Base-by-base conservation (phyloP, 2,888 invertebrate species). In the Drosophila anceps region DNA sequence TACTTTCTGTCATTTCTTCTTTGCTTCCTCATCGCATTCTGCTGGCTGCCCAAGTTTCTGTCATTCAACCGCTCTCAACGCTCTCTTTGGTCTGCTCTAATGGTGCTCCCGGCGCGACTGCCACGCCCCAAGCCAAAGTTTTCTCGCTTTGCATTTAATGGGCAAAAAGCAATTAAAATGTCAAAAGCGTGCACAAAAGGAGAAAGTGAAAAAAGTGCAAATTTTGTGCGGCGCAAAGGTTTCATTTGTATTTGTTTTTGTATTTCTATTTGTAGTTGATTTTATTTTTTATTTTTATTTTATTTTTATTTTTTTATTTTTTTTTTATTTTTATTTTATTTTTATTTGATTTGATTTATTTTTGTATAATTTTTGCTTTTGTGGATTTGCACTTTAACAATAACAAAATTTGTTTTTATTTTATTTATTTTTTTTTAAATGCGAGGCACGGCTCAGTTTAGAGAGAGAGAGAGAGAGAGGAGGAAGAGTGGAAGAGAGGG, bases 171-270 rank as follows among this genome's bases (percentile, higher is more conserved):
- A 86, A 86, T 89, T 86, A 89, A 86, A 86, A 86, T 89, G 89
- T 86, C 87, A 89, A 86, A 86, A 87, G 88, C 87, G 87, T 84
- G 84, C 89, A 87, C 87, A 89, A 87, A 82, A 81, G 87, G 83
- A 89, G 90, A 87, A 89, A 87, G 85, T 82, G 79, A 76, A 81
- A 85, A 83, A 87, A 84, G 85, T 81, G 82, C 84, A 84, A 86
- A 87, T 80, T 83, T 83, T 65, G 69, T 69, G 50, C 60, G 70
- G 60, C 71, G 58, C 62, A 73, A 74, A 69, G 31, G 43, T 59
- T 69, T 69, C 69, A 58, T 29, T 59, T n/a, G n/a, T 57, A 8
- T 39, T 60, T 53, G 48, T 48, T 37, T 35, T 46, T 67, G 13
- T 44, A 46, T 48, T 27, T 61, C 10, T 48, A 62, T 61, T 53